Conservation (phyloP, 2,113 vertebrate species). For the Heptranchias perlo region DNA sequence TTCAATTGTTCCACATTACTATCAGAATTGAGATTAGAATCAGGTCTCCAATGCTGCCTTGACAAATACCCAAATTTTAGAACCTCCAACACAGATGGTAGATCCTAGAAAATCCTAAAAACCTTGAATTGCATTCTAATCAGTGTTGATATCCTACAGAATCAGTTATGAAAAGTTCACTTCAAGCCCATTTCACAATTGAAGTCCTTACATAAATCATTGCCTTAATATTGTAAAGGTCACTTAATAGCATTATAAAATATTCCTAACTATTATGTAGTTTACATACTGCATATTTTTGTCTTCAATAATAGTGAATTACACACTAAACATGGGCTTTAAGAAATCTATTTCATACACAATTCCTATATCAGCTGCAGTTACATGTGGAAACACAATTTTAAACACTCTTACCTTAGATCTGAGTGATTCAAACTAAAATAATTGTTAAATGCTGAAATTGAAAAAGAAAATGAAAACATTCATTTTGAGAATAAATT, state of each 20-base stretch:
- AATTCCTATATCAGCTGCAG: not conserved
- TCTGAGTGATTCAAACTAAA: not conserved
- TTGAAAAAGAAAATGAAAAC: not conserved
- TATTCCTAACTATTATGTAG: too few species aligned
- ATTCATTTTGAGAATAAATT: not conserved
- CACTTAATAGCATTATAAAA: not conserved
- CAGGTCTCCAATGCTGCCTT: not conserved
- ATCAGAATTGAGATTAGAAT: not conserved
- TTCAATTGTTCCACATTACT: too few species aligned
- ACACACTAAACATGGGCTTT: not conserved
- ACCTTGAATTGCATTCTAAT: not conserved
- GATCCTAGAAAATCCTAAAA: not conserved
- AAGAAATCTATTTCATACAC: not conserved
- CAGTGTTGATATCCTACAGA: not conserved
- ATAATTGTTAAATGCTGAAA: constrained; percentile 18
- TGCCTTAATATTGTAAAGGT: not conserved
- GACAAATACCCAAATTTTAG: not conserved
- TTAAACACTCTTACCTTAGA: not conserved
- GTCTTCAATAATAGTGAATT: not conserved
- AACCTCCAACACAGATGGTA: not conserved
- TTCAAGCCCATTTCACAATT: not conserved
- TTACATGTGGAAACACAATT: not conserved
- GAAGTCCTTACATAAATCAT: not conserved
- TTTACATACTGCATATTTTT: not conserved
- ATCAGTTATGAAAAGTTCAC: not conserved